Percentiles rank a stretch among this genome's conserved stretches.
phyloP scores from a whole-genome alignment of 1,140 invertebrate species.

The Drosophila orena region DNA sequence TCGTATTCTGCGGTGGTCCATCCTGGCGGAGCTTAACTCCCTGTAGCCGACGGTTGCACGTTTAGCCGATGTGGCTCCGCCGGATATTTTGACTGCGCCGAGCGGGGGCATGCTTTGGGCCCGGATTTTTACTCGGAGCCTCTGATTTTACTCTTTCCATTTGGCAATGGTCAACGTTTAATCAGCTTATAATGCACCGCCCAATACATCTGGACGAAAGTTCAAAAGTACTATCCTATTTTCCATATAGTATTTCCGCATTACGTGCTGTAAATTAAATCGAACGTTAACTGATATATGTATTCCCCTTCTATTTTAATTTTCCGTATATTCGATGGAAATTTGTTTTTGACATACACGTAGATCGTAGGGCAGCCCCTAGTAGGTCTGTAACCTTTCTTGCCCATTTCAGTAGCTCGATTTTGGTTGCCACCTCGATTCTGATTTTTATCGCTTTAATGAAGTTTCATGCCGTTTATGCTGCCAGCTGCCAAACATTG shows the following conservation, averaged over 20 bases:
- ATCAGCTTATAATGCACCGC: too few relatives aligned
- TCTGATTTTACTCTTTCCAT: background rate
- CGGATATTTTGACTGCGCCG: conserved; percentile 33
- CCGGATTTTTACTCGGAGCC: background rate
- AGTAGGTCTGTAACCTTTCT: background rate
- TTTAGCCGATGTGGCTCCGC: conserved; percentile 20
- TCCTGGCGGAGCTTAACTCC: background rate
- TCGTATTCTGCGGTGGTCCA: conserved; percentile 34
- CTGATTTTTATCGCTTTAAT: conserved; percentile 71
- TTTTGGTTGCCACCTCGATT: conserved; percentile 45
- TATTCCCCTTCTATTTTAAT: too few relatives aligned
- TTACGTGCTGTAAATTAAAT: too few relatives aligned
- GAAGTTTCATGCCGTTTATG: conserved; percentile 63
- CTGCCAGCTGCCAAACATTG: conserved; percentile 58
- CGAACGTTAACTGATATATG: too few relatives aligned
- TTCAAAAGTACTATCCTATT: too few relatives aligned
- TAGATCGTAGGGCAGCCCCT: background rate
- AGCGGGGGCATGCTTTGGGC: conserved; percentile 9
- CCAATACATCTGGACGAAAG: background rate
- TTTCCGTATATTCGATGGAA: too few relatives aligned
- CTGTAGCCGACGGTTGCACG: conserved; percentile 1
- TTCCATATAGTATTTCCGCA: too few relatives aligned
- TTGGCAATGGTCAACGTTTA: background rate
- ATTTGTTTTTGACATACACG: background rate
- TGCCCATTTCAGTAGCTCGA: conserved; percentile 1